These are phyloP conservation scores for Siderastrea siderea DNA, from an alignment of 92 coral and sea anemone genomes.

Conservation along the genomic window DNA sequence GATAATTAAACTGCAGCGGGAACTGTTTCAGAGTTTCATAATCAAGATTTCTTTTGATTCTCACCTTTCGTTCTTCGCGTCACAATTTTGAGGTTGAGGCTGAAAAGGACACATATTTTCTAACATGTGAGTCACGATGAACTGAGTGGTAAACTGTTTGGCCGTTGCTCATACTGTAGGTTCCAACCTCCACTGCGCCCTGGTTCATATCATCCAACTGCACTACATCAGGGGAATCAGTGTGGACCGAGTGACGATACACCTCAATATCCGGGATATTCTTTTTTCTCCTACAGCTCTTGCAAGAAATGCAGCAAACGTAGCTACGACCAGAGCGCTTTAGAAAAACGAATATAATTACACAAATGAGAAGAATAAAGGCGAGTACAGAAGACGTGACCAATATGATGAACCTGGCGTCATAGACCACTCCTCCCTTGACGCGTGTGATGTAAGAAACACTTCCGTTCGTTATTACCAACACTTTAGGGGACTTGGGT, in stretches of 20 bases:
- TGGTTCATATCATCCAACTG: conserved; percentile 88
- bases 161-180: conserved; percentile 85
- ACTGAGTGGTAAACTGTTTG: conserved; percentile 87
- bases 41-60: neutral
- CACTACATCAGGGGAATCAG: conserved; percentile 96
- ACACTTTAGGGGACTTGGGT: conserved; percentile 38
- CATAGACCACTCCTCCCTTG: conserved; percentile 66
- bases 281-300: conserved; percentile 74
- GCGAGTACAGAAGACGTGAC: conserved; percentile 83
- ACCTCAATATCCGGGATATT: conserved; percentile 95
- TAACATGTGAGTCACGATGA: conserved; percentile 71
- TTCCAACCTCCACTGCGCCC: conserved; percentile 77
- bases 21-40: neutral
- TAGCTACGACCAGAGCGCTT: conserved; percentile 84
- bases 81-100: conserved; percentile 82
- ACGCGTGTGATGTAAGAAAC: conserved; percentile 76
- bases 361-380: conserved; percentile 75
- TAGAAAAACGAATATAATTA: conserved; percentile 78
- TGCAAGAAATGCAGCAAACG: conserved; percentile 80
- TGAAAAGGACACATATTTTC: conserved; percentile 91
- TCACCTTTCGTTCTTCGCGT: neutral
- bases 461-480: conserved; percentile 65
- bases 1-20: too few relatives aligned
- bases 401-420: conserved; percentile 78
- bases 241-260: conserved; percentile 91